Evolutionary conservation across 2,797 vertebrate species (phyloP).

Genomic region (Syndactyla subalaris): DNA sequence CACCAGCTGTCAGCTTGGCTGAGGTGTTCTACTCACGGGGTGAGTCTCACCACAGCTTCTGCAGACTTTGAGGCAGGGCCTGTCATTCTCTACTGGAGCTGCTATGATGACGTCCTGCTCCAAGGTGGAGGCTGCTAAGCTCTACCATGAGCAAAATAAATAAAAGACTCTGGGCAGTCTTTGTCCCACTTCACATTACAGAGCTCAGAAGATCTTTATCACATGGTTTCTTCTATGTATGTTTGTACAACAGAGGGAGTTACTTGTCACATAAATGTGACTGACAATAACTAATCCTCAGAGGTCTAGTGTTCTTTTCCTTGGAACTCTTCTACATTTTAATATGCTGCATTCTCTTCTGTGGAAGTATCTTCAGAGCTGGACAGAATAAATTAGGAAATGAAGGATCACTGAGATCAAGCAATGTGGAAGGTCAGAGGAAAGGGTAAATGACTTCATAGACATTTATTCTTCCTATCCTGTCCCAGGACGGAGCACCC

Average conservation of each 20-base stretch:
- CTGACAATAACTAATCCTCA: neutral
- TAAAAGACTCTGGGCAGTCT: neutral
- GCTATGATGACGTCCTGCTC: neutral
- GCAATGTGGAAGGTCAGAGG: neutral
- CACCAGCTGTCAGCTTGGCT: neutral
- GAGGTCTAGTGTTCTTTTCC: neutral
- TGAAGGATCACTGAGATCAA: neutral
- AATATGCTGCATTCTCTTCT: neutral
- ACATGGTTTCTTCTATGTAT: neutral
- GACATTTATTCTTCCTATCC: neutral
- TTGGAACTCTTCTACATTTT: neutral
- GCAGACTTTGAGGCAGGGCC: neutral
- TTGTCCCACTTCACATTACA: neutral
- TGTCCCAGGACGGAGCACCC: neutral
- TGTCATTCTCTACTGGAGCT: neutral
- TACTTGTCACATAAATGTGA: neutral
- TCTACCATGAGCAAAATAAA: neutral
- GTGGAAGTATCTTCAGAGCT: neutral
- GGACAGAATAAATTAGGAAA: neutral
- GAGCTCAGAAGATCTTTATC: neutral
- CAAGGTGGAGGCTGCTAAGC: neutral
- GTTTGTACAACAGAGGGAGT: neutral
- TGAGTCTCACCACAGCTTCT: neutral
- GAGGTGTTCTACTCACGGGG: fast-evolving
- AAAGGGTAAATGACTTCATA: neutral